Conservation (phyloP, 2,113 vertebrate genomes). For the Misgurnus anguillicaudatus region DNA sequence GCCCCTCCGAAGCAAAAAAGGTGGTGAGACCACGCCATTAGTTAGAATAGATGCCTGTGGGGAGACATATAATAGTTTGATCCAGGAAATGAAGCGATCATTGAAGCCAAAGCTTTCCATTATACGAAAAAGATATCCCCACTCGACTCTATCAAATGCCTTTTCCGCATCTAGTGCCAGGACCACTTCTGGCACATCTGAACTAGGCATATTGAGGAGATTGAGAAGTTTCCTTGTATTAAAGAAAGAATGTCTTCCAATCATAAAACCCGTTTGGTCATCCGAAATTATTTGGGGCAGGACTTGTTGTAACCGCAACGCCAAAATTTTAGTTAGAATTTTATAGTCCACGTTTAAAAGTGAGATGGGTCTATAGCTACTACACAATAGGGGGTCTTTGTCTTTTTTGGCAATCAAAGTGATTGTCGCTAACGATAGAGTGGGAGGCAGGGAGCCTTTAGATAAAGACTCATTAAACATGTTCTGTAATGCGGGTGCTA, state of each 20-base stretch:
- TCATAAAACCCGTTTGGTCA: constrained; percentile 39
- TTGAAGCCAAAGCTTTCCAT: constrained; percentile 1
- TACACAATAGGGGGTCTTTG: constrained; percentile 22
- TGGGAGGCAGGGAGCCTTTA: neutral
- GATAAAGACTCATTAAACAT: too few relatives aligned
- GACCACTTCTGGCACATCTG: neutral
- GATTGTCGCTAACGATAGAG: constrained; percentile 7
- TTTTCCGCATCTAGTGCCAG: neutral
- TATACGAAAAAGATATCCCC: neutral
- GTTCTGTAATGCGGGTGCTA: too few relatives aligned
- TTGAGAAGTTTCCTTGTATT: constrained; percentile 17
- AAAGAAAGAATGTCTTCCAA: constrained; percentile 15
- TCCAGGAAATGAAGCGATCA: neutral
- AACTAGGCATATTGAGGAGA: neutral
- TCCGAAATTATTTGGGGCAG: constrained; percentile 19
- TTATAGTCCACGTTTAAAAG: constrained; percentile 35
- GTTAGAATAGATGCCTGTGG: neutral
- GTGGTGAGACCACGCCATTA: neutral
- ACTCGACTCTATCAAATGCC: too few relatives aligned
- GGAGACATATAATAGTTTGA: neutral
- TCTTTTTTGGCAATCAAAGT: neutral
- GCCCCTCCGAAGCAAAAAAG: neutral
- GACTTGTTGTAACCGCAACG: constrained; percentile 15
- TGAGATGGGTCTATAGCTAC: constrained; percentile 35
- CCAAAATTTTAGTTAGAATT: constrained; percentile 23